phyloP scores from a whole-genome alignment of 2,113 vertebrate species.

The Ondatra zibethicus region DNA sequence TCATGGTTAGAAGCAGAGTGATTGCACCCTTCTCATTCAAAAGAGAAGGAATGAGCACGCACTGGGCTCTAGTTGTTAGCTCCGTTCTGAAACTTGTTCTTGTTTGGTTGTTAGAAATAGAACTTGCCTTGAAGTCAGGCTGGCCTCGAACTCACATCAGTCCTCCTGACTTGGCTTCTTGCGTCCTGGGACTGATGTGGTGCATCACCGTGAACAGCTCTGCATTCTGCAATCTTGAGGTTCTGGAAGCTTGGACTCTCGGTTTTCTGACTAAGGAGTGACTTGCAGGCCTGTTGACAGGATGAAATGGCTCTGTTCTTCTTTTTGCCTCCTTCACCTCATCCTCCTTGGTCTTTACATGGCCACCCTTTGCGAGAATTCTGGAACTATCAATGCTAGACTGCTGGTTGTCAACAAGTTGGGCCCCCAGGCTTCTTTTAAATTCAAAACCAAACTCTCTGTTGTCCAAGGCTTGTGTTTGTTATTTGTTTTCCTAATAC shows the following conservation, averaged over 20 bases:
- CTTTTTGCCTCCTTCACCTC: not conserved
- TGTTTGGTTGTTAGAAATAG: too few species aligned
- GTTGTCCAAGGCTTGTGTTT: constrained; percentile 8
- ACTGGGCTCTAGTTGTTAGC: not conserved
- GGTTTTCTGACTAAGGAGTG: not conserved
- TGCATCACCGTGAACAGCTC: not conserved
- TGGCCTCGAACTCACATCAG: not conserved
- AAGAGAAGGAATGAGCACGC: not conserved
- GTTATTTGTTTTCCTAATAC: constrained; percentile 31
- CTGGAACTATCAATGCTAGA: not conserved
- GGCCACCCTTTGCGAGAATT: not conserved
- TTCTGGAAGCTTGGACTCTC: not conserved
- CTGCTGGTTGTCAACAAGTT: not conserved
- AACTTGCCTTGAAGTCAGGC: not conserved
- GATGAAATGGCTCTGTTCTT: not conserved
- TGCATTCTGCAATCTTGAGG: not conserved
- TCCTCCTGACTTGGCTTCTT: not conserved
- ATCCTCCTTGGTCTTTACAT: not conserved
- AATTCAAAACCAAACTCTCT: not conserved
- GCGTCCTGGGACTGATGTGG: not conserved
- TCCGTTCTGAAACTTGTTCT: not conserved
- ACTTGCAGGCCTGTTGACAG: not conserved
- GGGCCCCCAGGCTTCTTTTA: not conserved
- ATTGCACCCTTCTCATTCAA: not conserved
- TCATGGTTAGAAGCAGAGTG: not conserved